Evolutionary conservation across 2,797 vertebrate species (phyloP).

Genomic region (Tamandua tetradactyla): DNA sequence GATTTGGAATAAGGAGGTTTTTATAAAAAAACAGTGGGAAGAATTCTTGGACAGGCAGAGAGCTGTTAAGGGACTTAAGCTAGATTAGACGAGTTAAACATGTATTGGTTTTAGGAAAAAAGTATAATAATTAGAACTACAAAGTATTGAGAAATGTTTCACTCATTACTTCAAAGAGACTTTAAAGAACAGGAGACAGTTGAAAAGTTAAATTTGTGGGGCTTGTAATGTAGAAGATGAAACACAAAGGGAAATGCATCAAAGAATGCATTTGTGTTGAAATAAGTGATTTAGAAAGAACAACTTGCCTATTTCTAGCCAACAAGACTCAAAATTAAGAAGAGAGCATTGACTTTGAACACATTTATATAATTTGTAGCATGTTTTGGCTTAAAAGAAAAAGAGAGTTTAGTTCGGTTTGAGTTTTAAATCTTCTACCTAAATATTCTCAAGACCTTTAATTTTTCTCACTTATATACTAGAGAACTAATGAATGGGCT

Average conservation of each 20-base stretch:
- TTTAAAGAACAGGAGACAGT: neutral
- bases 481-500: neutral
- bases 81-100: neutral
- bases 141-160: conserved; percentile 24
- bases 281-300: neutral
- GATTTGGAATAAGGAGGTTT: neutral
- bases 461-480: neutral
- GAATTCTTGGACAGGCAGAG: neutral
- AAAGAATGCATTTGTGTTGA: neutral
- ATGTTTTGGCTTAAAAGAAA: neutral
- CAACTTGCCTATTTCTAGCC: neutral
- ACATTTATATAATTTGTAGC: neutral
- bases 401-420: neutral
- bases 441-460: neutral
- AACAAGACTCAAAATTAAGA: neutral
- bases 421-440: neutral
- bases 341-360: neutral
- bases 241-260: neutral
- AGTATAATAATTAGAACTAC: neutral
- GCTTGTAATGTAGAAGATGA: neutral
- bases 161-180: neutral
- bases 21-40: neutral
- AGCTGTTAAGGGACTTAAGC: neutral
- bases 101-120: neutral
- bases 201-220: neutral